Conservation (phyloP, 2,888 invertebrate species). For the Athripsodes cinereus region DNA sequence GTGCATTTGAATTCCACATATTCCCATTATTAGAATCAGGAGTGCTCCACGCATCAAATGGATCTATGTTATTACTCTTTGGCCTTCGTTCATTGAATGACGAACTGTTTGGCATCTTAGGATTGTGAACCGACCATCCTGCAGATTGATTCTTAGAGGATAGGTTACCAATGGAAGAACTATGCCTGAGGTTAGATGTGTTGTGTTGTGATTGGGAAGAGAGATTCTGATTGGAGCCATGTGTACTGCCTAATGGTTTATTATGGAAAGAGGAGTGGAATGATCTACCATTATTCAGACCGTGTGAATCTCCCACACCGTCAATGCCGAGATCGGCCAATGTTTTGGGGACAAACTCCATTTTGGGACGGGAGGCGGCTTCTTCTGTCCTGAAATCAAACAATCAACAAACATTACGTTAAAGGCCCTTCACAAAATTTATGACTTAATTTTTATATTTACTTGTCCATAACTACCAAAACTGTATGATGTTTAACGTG, state of each 20-base stretch:
- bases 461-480: no score
- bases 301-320: conserved; percentile 61
- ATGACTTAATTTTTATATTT: no score
- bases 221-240: conserved; percentile 48
- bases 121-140: conserved; percentile 25
- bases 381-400: conserved; percentile 67
- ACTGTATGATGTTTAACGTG: no score
- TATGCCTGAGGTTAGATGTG: conserved; percentile 38
- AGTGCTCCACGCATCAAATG: conserved; percentile 22
- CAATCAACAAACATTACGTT: no score
- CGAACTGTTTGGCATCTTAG: conserved; percentile 21
- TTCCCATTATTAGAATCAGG: conserved; percentile 11
- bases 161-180: conserved; percentile 28
- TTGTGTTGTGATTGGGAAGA: conserved; percentile 39
- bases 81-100: conserved; percentile 20
- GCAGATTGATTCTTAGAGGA: conserved; percentile 26
- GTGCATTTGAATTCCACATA: conserved; percentile 23
- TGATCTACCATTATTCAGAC: conserved; percentile 60
- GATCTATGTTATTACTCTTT: conserved; percentile 20
- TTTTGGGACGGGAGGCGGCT: conserved; percentile 80
- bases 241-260: conserved; percentile 32
- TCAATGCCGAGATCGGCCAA: conserved; percentile 82
- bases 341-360: conserved; percentile 89
- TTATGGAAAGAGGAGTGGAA: conserved; percentile 33
- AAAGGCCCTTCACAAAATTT: no score